These are phyloP conservation scores for Acromyrmex echinatior DNA, from an alignment of 1,140 invertebrate species.

Conservation along the genomic window DNA sequence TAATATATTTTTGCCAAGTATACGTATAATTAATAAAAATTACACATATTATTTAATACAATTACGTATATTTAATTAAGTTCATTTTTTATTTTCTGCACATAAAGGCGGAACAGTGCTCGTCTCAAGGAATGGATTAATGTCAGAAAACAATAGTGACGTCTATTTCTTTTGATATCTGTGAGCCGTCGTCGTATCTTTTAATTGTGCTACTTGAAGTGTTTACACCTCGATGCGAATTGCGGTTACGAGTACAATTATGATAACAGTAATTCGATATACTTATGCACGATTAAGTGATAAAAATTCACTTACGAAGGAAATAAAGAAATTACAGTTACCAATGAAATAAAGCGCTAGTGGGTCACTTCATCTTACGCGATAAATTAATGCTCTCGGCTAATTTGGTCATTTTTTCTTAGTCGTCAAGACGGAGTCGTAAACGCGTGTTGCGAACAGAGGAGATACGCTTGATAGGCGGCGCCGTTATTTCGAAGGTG, in stretches of 20 bases:
- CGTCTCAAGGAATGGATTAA: neutral
- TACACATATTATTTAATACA: neutral
- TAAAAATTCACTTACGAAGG: neutral
- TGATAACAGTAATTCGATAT: conserved; percentile 30
- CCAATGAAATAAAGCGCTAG: neutral
- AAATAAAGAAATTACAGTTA: conserved; percentile 26
- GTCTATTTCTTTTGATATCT: neutral
- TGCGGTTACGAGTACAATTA: neutral
- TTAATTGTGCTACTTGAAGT: neutral
- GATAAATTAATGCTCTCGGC: neutral
- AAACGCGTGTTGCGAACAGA: conserved; percentile 49
- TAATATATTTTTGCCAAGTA: neutral
- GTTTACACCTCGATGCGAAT: neutral
- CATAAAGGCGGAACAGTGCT: neutral
- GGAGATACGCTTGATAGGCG: conserved; percentile 38
- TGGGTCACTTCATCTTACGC: conserved; percentile 48
- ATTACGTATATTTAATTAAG: neutral
- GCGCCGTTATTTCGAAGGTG: conserved; percentile 72
- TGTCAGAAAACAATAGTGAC: neutral
- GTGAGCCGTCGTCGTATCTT: neutral
- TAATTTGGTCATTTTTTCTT: neutral
- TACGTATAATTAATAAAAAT: neutral
- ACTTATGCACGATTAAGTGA: neutral
- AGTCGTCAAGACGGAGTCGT: conserved; percentile 52
- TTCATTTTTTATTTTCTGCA: neutral